Evolutionary conservation across 2,888 invertebrate species (phyloP).

Genomic region (Epirrhoe tristata): DNA sequence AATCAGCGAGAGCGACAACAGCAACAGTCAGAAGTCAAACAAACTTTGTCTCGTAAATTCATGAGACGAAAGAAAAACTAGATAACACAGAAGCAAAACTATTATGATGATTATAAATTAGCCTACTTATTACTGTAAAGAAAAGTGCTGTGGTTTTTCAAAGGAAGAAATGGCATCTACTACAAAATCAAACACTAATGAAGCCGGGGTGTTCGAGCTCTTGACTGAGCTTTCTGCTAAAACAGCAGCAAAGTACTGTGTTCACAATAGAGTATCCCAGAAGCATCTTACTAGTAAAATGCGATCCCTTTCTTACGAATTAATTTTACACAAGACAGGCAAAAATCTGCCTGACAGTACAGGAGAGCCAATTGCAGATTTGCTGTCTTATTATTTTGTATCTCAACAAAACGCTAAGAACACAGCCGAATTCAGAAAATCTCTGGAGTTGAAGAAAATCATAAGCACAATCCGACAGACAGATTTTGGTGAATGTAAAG

Average conservation of each 20-base stretch:
- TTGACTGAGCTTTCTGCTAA: slow-evolving; percentile 71
- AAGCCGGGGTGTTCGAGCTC: slow-evolving; percentile 69
- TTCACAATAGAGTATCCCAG: slow-evolving; percentile 62
- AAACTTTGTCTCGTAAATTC: too few species aligned
- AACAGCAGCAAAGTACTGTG: slow-evolving; percentile 65
- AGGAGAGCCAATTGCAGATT: slow-evolving; percentile 68
- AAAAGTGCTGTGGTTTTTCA: neutral
- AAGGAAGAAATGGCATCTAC: slow-evolving; percentile 34
- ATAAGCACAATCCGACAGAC: slow-evolving; percentile 60
- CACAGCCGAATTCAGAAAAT: slow-evolving; percentile 69
- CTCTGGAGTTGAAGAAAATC: slow-evolving; percentile 65
- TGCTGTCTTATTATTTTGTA: slow-evolving; percentile 69
- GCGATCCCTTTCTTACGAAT: slow-evolving; percentile 73
- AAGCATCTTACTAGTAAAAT: slow-evolving; percentile 65
- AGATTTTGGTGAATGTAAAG: slow-evolving; percentile 63
- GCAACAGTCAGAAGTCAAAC: too few species aligned
- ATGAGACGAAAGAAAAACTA: too few species aligned
- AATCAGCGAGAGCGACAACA: too few species aligned
- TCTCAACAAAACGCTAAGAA: slow-evolving; percentile 68
- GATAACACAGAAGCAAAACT: too few species aligned
- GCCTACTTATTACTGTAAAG: neutral
- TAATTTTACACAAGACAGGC: slow-evolving; percentile 71
- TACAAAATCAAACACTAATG: slow-evolving; percentile 47
- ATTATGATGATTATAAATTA: too few species aligned
- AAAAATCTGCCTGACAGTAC: slow-evolving; percentile 53